Evolutionary conservation across 2,888 invertebrate species (phyloP), one percentile per base, ranked within the genome.

Genomic region (Nomada hirtipes): DNA sequence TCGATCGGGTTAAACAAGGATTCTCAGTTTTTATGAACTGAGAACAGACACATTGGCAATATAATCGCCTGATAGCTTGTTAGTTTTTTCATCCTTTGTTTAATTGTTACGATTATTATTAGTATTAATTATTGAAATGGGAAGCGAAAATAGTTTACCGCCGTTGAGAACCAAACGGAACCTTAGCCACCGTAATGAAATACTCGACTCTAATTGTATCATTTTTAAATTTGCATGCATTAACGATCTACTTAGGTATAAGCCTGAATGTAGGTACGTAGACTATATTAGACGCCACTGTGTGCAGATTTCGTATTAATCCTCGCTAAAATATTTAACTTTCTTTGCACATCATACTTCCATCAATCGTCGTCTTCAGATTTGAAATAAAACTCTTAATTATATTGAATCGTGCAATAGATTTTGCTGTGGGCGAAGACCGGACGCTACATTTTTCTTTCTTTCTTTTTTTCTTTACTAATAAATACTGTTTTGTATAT

Each of bases 181-280:
- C 20, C 53, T 70, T 74, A 79, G 64, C 74, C 47, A 53, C 68
- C 47, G n/a, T 61, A 79, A 73, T 76, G 68, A 82, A 76, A 82
- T 64, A 74, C 42, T 67, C 52, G 50, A 68, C 18, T 79, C 74
- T 79, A 85, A 77, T 60, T 53, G 60, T 82, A 85, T 79, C 47
- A 23, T 57, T 75, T 81, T 71, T 53, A 68, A 81, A 84, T 76
- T 76, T 76, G 85, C 85, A 85, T 85, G 85, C 85, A 85, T 85
- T 79, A 85, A 82, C 76, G 71, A 84, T 75, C 82, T 84, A 84
- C 84, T 82, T 79, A 82, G 67, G 67, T 79, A 68, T 69, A 85
- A 85, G 82, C 79, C 79, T 85, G 75, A 76, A 74, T 71, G 85
- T 82, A 76, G 78, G 76, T 82, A 82, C 69, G 69, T 85, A 82